Evolutionary conservation across 2,113 vertebrate genomes (phyloP).

Genomic region (Nothoprocta pentlandii): DNA sequence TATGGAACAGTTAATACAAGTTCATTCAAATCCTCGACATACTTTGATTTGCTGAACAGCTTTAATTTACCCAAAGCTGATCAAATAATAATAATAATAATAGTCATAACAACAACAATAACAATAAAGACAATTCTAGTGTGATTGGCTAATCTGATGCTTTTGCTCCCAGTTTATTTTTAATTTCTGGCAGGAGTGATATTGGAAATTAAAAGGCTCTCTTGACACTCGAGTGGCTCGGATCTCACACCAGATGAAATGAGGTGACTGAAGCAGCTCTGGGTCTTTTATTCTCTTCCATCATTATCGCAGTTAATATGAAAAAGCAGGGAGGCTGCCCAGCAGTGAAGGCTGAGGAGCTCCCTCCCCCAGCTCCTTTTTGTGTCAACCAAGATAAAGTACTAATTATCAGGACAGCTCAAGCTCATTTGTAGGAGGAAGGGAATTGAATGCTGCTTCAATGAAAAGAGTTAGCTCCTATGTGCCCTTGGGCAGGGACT

Average conservation of each 20-base stretch:
- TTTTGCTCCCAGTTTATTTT: constrained; percentile 69
- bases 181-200: constrained; percentile 72
- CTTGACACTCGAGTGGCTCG: constrained; percentile 57
- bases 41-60: constrained; percentile 54
- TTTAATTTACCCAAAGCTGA: constrained; percentile 58
- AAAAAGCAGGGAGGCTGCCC: constrained; percentile 50
- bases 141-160: constrained; percentile 65
- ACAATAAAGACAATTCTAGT: constrained; percentile 58
- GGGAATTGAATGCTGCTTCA: constrained; percentile 65
- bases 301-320: constrained; percentile 68
- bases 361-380: background rate
- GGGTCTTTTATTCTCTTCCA: constrained; percentile 66
- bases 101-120: constrained; percentile 27
- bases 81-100: constrained; percentile 61
- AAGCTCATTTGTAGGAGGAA: constrained; percentile 73
- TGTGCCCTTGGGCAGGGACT: constrained; percentile 59
- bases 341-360: constrained; percentile 32
- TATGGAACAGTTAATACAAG: constrained; percentile 30
- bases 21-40: constrained; percentile 40
- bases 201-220: constrained; percentile 72
- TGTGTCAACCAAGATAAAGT: constrained; percentile 63
- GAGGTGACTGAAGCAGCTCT: constrained; percentile 70
- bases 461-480: constrained; percentile 53
- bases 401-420: constrained; percentile 76
- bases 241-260: constrained; percentile 69